Evolutionary conservation across 2,113 vertebrate genomes (phyloP), one percentile per base, ranked within the genome.

Genomic region (Phrynosoma blainvillii): DNA sequence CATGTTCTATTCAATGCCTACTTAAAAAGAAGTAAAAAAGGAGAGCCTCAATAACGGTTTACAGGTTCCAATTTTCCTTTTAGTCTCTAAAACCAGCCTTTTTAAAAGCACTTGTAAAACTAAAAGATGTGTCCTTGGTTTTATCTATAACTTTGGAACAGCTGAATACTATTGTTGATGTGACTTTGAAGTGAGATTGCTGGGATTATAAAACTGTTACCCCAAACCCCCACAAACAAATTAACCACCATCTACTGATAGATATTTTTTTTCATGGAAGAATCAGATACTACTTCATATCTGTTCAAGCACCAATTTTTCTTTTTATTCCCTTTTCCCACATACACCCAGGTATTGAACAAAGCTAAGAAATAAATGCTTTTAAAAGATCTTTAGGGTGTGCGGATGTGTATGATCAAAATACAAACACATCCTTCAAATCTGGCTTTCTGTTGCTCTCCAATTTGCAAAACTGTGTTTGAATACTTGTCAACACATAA

Each of bases 311-410:
- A 71, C 52, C 47, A 47, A 47, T 56, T 30, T 87, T 70, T n/a
- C 54, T 27, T 59, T 59, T 59, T 59, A 59, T 59, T 59, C 11
- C 56, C 1, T 0, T 2, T 40, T 85, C 30, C 30, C 52, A 59
- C 56, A 13, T 30, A n/a, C 10, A 5, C 23, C 21, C 32, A 79
- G 65, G 9, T n/a, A 8, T 10, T 54, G 85, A 88, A 74, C 77
- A 82, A 77, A 91, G 86, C 54, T 71, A 82, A 84, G 71, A 75
- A 42, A 66, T 66, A 78, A 81, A 73, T 16, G 7, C 20, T 1
- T 85, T 59, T 52, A 32, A 76, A 89, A 47, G n/a, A 81, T 84
- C 78, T 32, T 54, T 42, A 18, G 12, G 6, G 36, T 32, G 56
- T 40, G 32, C 12, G 36, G 11, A 47, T 42, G 47, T 47, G 47